Base-by-base conservation (phyloP, 2,888 invertebrate genomes). In the Plusia festucae region DNA sequence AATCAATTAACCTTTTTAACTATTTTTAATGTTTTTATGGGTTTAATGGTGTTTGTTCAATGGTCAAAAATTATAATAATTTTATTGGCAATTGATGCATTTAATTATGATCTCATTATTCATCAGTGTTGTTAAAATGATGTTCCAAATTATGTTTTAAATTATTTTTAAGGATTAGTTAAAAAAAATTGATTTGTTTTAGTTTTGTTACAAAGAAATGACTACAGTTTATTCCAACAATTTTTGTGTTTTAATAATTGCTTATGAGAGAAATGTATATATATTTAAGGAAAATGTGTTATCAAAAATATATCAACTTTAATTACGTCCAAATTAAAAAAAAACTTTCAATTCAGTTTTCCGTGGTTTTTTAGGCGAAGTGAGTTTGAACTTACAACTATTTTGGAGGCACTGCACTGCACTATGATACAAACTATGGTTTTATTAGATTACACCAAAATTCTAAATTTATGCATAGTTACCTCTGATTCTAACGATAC, bases 51-150 rank as follows among this genome's bases (percentile, higher is more conserved):
- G 4, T 40, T 40, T 5, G 15, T 15, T 34, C 15, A 6, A 78
- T 63, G 78, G 70, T 24, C 62, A 67, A 49, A 66, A 65, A 53
- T 56, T 57, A n/a, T 53, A 53, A 27, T 60, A 53, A 67, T 60
- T 58, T 56, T 62, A 8, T 66, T n/a, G n/a, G n/a, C n/a, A n/a
- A n/a, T n/a, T n/a, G n/a, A n/a, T n/a, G n/a, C n/a, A n/a, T n/a
- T n/a, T 54, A 55, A 55, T 6, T 60, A 20, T 79, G 79, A 78
- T 78, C 79, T 78, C 76, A 20, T 56, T 54, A 40, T 53, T 49
- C 55, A 57, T 13, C 73, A 24, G 40, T 34, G 57, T 53, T 27
- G 53, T 27, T 53, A 53, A 16, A 46, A 53, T 62, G n/a, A 58
- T 78, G 75, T 72, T 78, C 73, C 72, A 64, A 70, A 66, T 62